Evolutionary conservation across 2,797 vertebrate genomes (phyloP).

Genomic region (Avahi laniger): DNA sequence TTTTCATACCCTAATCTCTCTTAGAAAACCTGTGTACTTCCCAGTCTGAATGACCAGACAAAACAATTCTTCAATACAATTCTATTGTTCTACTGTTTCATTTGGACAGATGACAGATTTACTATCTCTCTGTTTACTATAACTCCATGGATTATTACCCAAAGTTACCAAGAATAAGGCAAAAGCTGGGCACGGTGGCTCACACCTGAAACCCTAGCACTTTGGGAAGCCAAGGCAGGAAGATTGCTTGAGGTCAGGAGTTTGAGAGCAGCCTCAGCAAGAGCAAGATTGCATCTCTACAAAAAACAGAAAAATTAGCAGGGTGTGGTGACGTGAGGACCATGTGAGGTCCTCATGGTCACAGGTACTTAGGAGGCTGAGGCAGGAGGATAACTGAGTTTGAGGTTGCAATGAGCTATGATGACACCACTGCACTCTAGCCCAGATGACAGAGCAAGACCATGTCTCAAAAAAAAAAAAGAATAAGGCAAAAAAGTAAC

Average conservation of each 20-base stretch:
- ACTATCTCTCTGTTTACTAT: background rate
- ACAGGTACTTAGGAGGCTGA: background rate
- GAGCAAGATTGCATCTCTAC: background rate
- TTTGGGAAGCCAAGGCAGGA: background rate
- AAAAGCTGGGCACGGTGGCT: background rate
- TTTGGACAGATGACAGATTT: background rate
- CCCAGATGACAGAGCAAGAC: background rate
- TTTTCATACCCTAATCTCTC: constrained; percentile 27
- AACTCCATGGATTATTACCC: background rate
- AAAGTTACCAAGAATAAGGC: background rate
- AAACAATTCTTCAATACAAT: constrained; percentile 32
- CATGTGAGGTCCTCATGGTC: no score
- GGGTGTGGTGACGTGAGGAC: rapidly evolving
- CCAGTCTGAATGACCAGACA: constrained; percentile 4
- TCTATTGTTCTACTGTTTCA: constrained; percentile 46
- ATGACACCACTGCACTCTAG: background rate
- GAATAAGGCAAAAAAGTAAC: background rate
- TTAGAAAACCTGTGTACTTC: background rate
- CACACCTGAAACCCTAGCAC: background rate
- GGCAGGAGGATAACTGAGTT: background rate
- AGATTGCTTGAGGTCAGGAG: background rate
- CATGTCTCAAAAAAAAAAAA: background rate
- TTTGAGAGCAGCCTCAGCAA: background rate
- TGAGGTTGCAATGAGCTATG: background rate
- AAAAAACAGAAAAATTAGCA: background rate